Evolutionary conservation across 2,797 vertebrate genomes (phyloP).

Genomic region (Heterohyrax brucei): DNA sequence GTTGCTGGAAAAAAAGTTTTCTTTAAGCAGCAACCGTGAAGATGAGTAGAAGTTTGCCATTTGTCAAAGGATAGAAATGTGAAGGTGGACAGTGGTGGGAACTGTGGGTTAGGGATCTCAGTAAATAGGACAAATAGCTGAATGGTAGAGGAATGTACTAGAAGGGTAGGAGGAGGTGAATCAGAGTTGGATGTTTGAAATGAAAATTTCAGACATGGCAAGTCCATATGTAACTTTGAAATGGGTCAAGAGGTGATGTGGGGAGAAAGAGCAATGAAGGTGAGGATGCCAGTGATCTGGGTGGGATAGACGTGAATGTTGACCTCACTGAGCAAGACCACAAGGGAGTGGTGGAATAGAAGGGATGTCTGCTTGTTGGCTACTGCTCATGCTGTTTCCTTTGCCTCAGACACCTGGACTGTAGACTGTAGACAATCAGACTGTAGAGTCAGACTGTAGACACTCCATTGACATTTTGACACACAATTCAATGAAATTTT

Average conservation of each 20-base stretch:
- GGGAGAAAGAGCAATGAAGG: background rate
- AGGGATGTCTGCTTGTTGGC: background rate
- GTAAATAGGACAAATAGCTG: background rate
- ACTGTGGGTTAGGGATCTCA: background rate
- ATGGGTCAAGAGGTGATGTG: background rate
- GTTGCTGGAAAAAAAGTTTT: background rate
- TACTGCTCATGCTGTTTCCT: background rate
- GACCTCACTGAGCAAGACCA: background rate
- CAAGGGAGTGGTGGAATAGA: background rate
- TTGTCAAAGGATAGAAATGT: background rate
- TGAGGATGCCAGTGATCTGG: background rate
- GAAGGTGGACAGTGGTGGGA: background rate
- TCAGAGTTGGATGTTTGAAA: background rate
- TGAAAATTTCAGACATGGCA: background rate
- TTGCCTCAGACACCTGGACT: background rate
- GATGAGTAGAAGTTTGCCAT: background rate
- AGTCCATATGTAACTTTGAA: background rate
- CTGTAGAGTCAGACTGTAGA: too few species aligned
- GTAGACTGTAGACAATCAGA: too few species aligned
- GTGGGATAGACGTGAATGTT: too few species aligned
- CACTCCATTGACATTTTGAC: too few species aligned
- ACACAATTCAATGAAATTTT: too few species aligned
- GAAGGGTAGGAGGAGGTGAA: background rate
- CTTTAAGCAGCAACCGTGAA: background rate
- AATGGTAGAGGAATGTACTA: background rate